phyloP scores from a whole-genome alignment of 2,888 invertebrate species.

The Drosophila merina region DNA sequence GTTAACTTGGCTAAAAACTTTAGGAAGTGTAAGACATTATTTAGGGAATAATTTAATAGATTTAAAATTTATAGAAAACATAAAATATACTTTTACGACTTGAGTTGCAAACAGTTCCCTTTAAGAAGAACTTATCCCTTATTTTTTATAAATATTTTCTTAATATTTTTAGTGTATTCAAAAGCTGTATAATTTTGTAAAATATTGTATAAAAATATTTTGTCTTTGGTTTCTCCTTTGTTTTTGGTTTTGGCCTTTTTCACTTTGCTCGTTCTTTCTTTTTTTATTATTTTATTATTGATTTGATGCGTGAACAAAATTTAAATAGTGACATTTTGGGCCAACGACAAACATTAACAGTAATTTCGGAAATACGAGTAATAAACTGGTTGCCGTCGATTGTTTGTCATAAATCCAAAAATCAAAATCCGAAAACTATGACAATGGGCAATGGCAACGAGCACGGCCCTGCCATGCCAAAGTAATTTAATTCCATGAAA shows the following conservation, averaged over 20 bases:
- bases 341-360: constrained; percentile 75
- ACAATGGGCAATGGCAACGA: constrained; percentile 46
- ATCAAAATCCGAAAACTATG: constrained; percentile 35
- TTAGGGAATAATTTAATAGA: background rate
- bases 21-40: background rate
- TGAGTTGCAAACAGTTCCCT: too few species aligned
- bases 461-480: constrained; percentile 36
- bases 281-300: constrained; percentile 65
- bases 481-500: constrained; percentile 51
- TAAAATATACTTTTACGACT: too few species aligned
- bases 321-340: constrained; percentile 78
- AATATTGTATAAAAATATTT: constrained; percentile 8
- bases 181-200: constrained; percentile 1
- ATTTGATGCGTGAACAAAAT: constrained; percentile 78
- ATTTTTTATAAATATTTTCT: too few species aligned
- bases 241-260: constrained; percentile 38
- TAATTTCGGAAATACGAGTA: constrained; percentile 76
- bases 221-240: constrained; percentile 66
- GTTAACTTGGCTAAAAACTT: background rate
- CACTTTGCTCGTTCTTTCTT: constrained; percentile 26
- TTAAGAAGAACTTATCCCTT: too few species aligned
- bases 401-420: constrained; percentile 69
- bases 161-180: constrained; percentile 51
- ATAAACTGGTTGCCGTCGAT: constrained; percentile 73
- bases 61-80: too few species aligned